phyloP scores from a whole-genome alignment of 2,113 vertebrate species.

The Vulpes lagopus region DNA sequence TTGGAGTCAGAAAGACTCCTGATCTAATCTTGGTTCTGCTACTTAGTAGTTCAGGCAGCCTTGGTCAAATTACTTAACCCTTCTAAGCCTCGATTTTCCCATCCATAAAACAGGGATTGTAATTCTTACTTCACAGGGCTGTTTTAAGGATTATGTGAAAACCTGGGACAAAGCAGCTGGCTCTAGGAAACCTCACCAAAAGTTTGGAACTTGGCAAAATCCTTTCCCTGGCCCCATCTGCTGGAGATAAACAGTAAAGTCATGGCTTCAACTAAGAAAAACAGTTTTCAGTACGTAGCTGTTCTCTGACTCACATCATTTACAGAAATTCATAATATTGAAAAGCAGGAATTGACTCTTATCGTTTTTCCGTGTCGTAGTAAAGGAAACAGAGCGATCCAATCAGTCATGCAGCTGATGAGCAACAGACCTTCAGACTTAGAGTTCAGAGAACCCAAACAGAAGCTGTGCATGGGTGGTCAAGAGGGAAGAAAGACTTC shows the following conservation, averaged over 20 bases:
- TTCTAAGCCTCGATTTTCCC: background rate
- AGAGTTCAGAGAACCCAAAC: background rate
- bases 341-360: background rate
- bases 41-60: background rate
- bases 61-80: background rate
- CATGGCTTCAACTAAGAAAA: background rate
- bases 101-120: background rate
- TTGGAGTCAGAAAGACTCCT: background rate
- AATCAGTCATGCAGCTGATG: background rate
- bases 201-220: background rate
- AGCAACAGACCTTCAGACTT: background rate
- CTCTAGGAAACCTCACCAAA: background rate
- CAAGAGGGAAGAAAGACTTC: background rate
- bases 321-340: background rate
- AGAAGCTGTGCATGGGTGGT: background rate
- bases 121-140: background rate
- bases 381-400: background rate
- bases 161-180: background rate
- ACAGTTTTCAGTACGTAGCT: background rate
- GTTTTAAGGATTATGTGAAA: background rate
- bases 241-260: conserved; percentile 64
- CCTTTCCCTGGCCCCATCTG: conserved; percentile 68
- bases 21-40: conserved; percentile 8
- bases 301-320: background rate
- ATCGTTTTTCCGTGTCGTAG: background rate